Conservation (phyloP, 2,888 invertebrate genomes). For the Melieria omissa region DNA sequence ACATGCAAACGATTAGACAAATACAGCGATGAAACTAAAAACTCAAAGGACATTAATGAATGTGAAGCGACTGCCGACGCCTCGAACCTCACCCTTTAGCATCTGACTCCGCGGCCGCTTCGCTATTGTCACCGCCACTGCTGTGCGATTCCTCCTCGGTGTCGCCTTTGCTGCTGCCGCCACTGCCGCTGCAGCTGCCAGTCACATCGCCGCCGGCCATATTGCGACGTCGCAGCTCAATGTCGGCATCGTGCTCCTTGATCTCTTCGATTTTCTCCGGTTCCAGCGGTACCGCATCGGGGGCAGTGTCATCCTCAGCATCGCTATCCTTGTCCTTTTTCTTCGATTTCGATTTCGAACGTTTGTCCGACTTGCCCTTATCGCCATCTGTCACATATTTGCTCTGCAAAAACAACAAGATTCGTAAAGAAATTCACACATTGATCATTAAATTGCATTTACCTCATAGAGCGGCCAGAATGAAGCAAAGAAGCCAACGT, state of each 20-base stretch:
- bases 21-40: too few relatives aligned
- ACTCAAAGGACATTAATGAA: too few relatives aligned
- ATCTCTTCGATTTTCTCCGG: constrained; percentile 63
- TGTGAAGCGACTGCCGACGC: too few relatives aligned
- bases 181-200: constrained; percentile 48
- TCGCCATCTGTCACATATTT: constrained; percentile 79
- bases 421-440: background rate
- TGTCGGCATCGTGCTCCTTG: constrained; percentile 65
- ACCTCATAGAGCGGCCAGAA: constrained; percentile 97
- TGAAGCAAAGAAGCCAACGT: constrained; percentile 98
- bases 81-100: constrained; percentile 60
- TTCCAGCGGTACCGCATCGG: constrained; percentile 61
- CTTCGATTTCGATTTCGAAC: constrained; percentile 70
- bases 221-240: constrained; percentile 58
- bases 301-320: constrained; percentile 73
- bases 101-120: constrained; percentile 49
- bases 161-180: constrained; percentile 45
- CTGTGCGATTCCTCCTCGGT: constrained; percentile 46
- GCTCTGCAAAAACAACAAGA: constrained; percentile 67
- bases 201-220: constrained; percentile 45
- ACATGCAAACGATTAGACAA: background rate
- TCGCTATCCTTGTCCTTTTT: constrained; percentile 84
- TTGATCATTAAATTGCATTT: constrained; percentile 30
- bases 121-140: constrained; percentile 49
- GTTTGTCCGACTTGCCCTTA: constrained; percentile 68